Conservation (phyloP, 1,140 invertebrate genomes). For the Periplaneta americana region DNA sequence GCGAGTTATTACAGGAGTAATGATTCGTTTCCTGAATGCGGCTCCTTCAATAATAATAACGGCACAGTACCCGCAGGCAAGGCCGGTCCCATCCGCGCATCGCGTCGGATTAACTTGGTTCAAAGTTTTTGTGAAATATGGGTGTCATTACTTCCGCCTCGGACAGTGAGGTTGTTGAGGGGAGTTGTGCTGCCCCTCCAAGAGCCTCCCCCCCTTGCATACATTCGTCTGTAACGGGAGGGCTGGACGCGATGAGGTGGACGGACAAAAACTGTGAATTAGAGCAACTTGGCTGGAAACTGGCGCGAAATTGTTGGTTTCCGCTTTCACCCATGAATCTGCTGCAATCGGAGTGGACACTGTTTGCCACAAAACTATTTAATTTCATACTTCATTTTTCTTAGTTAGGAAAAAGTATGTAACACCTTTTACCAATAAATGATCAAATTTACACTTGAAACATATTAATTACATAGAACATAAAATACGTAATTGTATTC, state of each 20-base stretch:
- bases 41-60: not conserved
- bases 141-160: not conserved
- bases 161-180: not conserved
- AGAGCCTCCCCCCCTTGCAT: not conserved
- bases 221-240: not conserved
- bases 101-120: not conserved
- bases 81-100: not conserved
- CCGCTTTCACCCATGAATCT: no score
- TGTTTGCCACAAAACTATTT: no score
- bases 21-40: not conserved
- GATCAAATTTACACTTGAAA: no score
- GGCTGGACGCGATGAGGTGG: not conserved
- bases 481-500: no score
- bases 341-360: no score
- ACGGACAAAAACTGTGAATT: not conserved
- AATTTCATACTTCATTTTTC: no score
- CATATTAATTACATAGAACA: no score
- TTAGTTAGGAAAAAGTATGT: no score
- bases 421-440: no score
- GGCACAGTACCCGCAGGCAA: not conserved
- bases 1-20: not conserved
- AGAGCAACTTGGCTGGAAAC: not conserved
- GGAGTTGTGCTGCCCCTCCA: not conserved
- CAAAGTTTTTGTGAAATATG: not conserved
- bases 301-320: not conserved